Conservation (phyloP, 2,797 vertebrate species). For the Diglossa cyanea region DNA sequence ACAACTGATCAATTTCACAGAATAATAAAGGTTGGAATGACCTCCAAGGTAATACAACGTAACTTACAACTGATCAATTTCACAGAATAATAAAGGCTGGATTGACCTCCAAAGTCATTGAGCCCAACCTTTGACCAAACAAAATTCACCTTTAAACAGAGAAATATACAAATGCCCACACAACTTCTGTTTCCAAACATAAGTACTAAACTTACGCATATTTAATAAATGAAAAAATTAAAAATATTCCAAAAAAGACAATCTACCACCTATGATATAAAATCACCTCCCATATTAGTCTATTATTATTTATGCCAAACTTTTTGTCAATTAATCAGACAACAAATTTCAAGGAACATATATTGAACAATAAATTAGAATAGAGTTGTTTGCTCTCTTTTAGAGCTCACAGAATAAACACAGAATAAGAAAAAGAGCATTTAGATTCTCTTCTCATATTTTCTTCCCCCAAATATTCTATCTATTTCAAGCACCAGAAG, state of each 20-base stretch:
- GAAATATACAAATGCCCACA: neutral
- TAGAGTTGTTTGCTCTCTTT: neutral
- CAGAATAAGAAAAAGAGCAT: neutral
- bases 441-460: neutral
- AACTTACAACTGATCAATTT: neutral
- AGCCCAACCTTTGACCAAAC: neutral
- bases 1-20: neutral
- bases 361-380: neutral
- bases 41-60: neutral
- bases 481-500: neutral
- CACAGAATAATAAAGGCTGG: neutral
- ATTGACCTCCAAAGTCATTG: neutral
- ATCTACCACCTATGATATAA: neutral
- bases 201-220: neutral
- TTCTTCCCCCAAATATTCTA: neutral
- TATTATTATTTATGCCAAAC: neutral
- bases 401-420: neutral
- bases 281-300: neutral
- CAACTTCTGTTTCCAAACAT: neutral
- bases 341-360: neutral
- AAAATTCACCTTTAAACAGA: neutral
- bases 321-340: neutral
- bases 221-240: neutral
- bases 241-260: neutral
- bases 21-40: neutral